These are phyloP conservation scores for Torymus texanus DNA, from an alignment of 2,888 invertebrate genomes.

Conservation along the genomic window DNA sequence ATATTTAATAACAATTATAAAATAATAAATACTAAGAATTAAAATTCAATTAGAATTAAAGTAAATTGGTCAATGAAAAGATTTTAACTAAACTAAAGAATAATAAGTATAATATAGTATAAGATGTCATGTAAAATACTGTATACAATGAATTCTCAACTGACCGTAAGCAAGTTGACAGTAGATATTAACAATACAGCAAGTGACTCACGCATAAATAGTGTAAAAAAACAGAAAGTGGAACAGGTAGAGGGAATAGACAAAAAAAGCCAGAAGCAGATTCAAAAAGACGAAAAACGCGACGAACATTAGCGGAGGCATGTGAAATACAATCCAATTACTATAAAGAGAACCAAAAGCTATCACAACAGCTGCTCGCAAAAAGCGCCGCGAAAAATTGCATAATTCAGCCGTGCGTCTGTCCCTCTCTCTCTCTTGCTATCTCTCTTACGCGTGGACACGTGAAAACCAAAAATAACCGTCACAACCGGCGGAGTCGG, in stretches of 20 bases:
- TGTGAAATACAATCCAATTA: not conserved
- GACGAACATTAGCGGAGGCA: conserved; percentile 34
- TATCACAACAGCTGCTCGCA: not conserved
- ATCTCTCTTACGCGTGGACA: not conserved
- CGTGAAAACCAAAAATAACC: conserved; percentile 50
- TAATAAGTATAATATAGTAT: no score
- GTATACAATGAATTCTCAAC: no score
- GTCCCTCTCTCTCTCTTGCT: not conserved
- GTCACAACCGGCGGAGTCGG: conserved; percentile 16
- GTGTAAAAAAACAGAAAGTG: conserved; percentile 31
- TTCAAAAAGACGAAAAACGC: conserved; percentile 32
- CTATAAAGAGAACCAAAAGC: not conserved
- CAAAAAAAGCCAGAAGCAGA: conserved; percentile 31
- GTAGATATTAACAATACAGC: no score
- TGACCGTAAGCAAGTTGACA: no score
- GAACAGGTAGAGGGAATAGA: conserved; percentile 37
- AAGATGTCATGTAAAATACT: no score
- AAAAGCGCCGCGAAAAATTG: conserved; percentile 33
- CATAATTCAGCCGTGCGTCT: conserved; percentile 25
- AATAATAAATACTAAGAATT: not conserved
- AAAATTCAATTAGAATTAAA: no score
- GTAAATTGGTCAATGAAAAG: no score
- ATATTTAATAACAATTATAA: not conserved
- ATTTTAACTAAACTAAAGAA: no score
- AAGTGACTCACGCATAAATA: not conserved